Evolutionary conservation across 2,797 vertebrate species (phyloP).

Genomic region (Hemitrygon akajei): DNA sequence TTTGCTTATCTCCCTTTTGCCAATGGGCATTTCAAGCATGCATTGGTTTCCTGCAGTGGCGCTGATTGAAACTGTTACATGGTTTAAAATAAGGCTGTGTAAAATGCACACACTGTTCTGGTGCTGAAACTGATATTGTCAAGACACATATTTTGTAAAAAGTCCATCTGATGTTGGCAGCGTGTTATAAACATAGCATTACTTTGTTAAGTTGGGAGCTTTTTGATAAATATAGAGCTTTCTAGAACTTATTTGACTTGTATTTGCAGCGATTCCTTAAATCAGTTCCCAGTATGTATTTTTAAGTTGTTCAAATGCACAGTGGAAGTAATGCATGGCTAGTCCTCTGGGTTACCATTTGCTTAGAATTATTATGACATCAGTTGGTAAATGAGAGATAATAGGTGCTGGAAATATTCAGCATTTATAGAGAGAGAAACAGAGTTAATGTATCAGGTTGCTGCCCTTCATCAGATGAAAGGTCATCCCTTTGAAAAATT

Average conservation of each 20-base stretch:
- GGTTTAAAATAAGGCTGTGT: not conserved
- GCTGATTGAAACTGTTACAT: not conserved
- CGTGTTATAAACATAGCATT: not conserved
- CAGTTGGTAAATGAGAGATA: not conserved
- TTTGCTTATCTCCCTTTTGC: too few species aligned
- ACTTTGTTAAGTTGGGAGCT: not conserved
- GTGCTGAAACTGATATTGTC: not conserved
- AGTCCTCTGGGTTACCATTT: not conserved
- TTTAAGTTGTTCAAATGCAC: not conserved
- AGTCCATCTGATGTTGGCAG: not conserved
- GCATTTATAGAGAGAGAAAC: too few species aligned
- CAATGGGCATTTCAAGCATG: not conserved
- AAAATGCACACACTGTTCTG: not conserved
- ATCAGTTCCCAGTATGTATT: not conserved
- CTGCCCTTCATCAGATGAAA: too few species aligned
- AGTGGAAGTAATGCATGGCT: not conserved
- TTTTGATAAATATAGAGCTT: not conserved
- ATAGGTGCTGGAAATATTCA: too few species aligned
- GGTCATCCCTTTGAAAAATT: too few species aligned
- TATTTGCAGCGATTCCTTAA: not conserved
- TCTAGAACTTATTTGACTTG: not conserved
- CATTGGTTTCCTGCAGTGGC: not conserved
- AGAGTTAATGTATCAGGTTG: too few species aligned
- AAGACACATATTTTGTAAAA: not conserved
- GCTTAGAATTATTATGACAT: not conserved